phyloP scores from a whole-genome alignment of 1,140 invertebrate genomes.

The Odontomachus brunneus region DNA sequence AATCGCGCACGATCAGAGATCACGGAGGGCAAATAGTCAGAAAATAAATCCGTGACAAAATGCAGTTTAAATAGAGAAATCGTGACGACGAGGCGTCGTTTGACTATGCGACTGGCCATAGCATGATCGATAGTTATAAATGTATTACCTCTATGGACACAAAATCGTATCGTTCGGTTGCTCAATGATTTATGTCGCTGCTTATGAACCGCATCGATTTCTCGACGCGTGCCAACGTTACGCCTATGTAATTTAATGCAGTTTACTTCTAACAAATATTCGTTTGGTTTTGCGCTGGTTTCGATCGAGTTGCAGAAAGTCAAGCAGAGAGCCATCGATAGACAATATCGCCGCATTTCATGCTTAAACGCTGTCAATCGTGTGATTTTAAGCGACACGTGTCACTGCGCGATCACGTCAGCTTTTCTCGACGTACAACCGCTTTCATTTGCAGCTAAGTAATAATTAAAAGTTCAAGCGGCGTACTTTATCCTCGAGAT shows the following conservation, averaged over 20 bases:
- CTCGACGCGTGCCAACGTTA: slow-evolving; percentile 37
- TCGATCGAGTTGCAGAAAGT: not conserved
- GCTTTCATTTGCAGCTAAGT: no score
- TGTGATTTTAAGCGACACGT: no score
- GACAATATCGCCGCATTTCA: not conserved
- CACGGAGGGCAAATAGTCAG: not conserved
- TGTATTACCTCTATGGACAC: slow-evolving; percentile 39
- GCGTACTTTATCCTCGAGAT: no score
- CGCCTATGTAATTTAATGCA: slow-evolving; percentile 57
- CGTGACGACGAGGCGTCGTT: not conserved
- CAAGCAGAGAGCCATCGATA: not conserved
- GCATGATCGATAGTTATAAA: slow-evolving; percentile 66
- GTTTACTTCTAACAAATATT: slow-evolving; percentile 31
- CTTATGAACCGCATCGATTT: slow-evolving; percentile 68
- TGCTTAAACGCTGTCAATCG: no score
- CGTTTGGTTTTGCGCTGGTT: slow-evolving; percentile 6
- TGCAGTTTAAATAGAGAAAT: slow-evolving; percentile 37
- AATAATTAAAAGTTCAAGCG: no score
- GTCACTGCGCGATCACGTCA: no score
- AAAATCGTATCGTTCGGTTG: slow-evolving; percentile 47
- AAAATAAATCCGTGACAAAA: slow-evolving; percentile 19
- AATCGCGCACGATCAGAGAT: not conserved
- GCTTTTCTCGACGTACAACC: no score
- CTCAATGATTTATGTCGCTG: slow-evolving; percentile 66
- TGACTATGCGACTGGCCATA: slow-evolving; percentile 11